Evolutionary conservation across 1,140 invertebrate species (phyloP), one percentile per base, ranked within the genome.

Genomic region (Neotoxoptera formosana): DNA sequence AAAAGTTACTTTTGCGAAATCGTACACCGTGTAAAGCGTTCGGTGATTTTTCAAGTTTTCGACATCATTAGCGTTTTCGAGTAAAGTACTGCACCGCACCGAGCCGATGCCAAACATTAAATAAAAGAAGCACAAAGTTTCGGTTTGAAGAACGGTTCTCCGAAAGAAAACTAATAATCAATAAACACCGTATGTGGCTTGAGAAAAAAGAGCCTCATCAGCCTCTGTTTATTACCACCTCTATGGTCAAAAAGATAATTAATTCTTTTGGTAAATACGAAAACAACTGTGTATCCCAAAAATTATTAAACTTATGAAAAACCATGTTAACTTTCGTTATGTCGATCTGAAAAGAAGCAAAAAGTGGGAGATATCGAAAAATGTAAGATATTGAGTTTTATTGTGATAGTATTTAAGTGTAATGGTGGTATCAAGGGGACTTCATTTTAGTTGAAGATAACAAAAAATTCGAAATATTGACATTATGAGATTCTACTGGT

Each of bases 1-100:
- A 76, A 76, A n/a, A 76, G 30, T n/a, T 76, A 76, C n/a, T 76
- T 76, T 76, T 76, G 11, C 60, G 60, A 76, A 76, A 76, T 76
- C 30, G 14, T n/a, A 34, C 14, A 17, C 30, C 30, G 60, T 76
- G 14, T n/a, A 34, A 76, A 76, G 7, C n/a, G 4, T n/a, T 76
- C 4, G n/a, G n/a, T n/a, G 30, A n/a, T 76, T 34, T 76, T 76
- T 34, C 30, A 7, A n/a, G 30, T 76, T 76, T 76, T 76, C 30
- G 30, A 76, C 60, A 76, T 76, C 60, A 34, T 76, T 76, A 20
- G 14, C 6, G 60, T 76, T 76, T 76, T 34, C 2, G n/a, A 76
- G 11, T 76, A 76, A 76, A 17, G 30, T 20, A 76, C 11, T 4
- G 17, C 60, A 17, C 17, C 11, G 1, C 30, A 76, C 17, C 14